These are phyloP conservation scores for Drosophila prolongata DNA, from an alignment of 2,888 invertebrate genomes.

Conservation along the genomic window DNA sequence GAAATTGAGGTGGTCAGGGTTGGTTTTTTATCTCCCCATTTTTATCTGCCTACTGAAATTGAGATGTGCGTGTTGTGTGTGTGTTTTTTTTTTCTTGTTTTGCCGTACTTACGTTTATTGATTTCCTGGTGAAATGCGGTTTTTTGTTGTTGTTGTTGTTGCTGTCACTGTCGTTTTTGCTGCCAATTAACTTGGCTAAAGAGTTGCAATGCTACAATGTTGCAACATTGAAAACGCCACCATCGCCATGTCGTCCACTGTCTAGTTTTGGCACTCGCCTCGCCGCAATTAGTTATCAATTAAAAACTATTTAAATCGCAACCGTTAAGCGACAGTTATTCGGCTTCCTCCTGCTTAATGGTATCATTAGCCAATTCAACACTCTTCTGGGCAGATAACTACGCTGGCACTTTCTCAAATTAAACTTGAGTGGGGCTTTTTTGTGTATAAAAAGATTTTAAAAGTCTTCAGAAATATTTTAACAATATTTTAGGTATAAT, in stretches of 20 bases:
- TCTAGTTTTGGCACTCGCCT: conserved; percentile 47
- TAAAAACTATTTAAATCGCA: conserved; percentile 60
- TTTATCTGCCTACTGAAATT: conserved; percentile 4
- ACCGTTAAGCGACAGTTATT: conserved; percentile 2
- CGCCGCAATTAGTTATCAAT: conserved; percentile 66
- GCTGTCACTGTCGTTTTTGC: conserved; percentile 4
- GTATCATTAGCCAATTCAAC: background rate
- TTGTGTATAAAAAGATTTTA: too few species aligned
- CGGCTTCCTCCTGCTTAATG: conserved; percentile 14
- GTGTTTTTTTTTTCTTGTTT: conserved; percentile 4
- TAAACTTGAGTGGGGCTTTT: too few species aligned
- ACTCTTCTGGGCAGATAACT: background rate
- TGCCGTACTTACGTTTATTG: conserved; percentile 8
- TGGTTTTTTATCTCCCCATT: background rate
- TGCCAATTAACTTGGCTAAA: conserved; percentile 26
- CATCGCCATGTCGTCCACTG: conserved; percentile 47
- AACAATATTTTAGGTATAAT: too few species aligned
- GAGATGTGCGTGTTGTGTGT: conserved; percentile 1
- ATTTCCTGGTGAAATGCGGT: conserved; percentile 74
- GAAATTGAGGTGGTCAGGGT: conserved; percentile 18
- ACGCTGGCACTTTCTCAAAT: background rate
- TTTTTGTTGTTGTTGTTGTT: conserved; percentile 39
- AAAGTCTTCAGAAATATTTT: too few species aligned
- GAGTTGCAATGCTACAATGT: conserved; percentile 9
- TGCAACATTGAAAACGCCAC: conserved; percentile 26